Evolutionary conservation across 1,140 invertebrate species (phyloP).

Genomic region (Battus philenor): DNA sequence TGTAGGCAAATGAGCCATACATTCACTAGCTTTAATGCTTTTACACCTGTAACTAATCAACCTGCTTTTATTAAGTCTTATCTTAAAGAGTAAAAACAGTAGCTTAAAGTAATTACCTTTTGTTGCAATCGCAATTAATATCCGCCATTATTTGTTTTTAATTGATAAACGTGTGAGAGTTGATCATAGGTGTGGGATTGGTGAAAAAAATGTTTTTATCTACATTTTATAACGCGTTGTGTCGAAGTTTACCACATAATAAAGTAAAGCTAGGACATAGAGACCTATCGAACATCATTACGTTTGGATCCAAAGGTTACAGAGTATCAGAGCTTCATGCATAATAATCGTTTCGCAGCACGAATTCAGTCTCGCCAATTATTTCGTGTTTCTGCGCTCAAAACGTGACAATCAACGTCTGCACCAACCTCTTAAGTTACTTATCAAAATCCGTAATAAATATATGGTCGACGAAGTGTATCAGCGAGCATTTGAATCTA

Average conservation of each 20-base stretch:
- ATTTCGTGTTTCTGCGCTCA: slow-evolving; percentile 14
- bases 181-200: no score
- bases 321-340: slow-evolving; percentile 18
- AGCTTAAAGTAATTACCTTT: no score
- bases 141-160: no score
- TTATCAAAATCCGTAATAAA: slow-evolving; percentile 11
- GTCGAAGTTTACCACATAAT: neutral
- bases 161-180: no score
- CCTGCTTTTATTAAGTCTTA: no score
- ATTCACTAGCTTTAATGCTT: no score
- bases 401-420: slow-evolving; percentile 18
- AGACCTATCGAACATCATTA: slow-evolving; percentile 1
- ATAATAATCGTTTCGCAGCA: slow-evolving; percentile 20
- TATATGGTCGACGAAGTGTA: no score
- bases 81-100: no score
- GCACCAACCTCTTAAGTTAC: slow-evolving; percentile 2
- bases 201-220: neutral
- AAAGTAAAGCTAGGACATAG: neutral
- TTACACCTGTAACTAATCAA: no score
- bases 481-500: no score
- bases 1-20: no score
- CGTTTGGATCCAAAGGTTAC: slow-evolving; percentile 16
- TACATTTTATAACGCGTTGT: neutral
- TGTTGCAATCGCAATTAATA: neutral
- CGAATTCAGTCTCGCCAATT: slow-evolving; percentile 23